A percentile compares a stretch with the other conserved stretches of the same genome.
phyloP scores from a whole-genome alignment of 2,113 vertebrate species.

The Tamias sibiricus region DNA sequence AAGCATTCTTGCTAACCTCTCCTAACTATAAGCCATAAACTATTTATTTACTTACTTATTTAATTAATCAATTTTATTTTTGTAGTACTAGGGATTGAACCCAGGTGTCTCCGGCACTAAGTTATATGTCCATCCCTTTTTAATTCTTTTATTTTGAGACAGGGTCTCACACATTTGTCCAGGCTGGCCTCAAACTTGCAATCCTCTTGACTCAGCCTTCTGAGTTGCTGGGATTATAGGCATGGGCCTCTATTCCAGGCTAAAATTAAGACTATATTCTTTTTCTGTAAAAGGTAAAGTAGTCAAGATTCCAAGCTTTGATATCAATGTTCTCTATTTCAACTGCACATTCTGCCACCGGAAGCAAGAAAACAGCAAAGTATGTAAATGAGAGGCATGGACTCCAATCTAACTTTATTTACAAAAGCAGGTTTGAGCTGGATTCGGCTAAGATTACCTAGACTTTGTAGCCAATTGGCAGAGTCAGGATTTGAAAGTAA shows the following conservation, averaged over 20 bases:
- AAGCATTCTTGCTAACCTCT: not conserved
- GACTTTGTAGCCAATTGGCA: rapidly evolving
- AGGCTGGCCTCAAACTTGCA: too few relatives aligned
- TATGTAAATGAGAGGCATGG: rapidly evolving
- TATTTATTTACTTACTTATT: too few relatives aligned
- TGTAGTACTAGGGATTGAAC: too few relatives aligned
- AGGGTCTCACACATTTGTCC: too few relatives aligned
- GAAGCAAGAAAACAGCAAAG: not conserved
- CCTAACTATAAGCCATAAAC: rapidly evolving
- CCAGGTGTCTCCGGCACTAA: too few relatives aligned
- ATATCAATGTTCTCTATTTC: not conserved
- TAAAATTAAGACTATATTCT: too few relatives aligned
- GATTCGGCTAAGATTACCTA: not conserved
- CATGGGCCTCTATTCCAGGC: too few relatives aligned
- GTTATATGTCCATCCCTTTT: too few relatives aligned
- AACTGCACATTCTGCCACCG: not conserved
- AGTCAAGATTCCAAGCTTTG: not conserved
- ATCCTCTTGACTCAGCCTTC: too few relatives aligned
- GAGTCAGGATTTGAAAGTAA: not conserved
- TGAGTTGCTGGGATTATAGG: too few relatives aligned
- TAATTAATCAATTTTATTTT: too few relatives aligned
- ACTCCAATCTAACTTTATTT: not conserved
- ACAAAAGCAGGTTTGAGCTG: rapidly evolving
- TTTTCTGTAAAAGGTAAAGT: not conserved
- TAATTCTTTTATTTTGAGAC: too few relatives aligned